Conservation (phyloP, 2,797 vertebrate genomes). For the Oophaga sylvatica region DNA sequence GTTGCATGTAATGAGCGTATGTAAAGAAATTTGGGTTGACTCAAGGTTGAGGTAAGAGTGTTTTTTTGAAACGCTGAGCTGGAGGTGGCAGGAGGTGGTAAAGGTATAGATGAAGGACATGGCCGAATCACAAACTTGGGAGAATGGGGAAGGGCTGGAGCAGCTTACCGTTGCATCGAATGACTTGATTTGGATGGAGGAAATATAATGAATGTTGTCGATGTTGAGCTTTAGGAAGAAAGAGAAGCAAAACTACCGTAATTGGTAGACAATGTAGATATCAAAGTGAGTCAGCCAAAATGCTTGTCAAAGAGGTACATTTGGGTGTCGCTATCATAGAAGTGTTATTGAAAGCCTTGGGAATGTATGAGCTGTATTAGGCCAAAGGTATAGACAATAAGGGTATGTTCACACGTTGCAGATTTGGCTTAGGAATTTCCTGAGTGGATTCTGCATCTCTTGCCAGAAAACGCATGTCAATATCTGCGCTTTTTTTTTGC, state of each 20-base stretch:
- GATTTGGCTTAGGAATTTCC: too few relatives aligned
- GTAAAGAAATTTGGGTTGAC: not conserved
- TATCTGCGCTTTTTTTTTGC: too few relatives aligned
- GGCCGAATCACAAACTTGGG: not conserved
- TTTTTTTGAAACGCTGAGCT: not conserved
- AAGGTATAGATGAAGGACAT: too few relatives aligned
- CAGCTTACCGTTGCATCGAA: not conserved
- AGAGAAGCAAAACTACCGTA: too few relatives aligned
- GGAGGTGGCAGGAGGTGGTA: not conserved
- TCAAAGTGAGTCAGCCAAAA: not conserved
- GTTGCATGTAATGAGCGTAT: not conserved
- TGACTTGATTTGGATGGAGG: not conserved
- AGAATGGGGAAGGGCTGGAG: not conserved
- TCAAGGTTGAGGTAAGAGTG: not conserved
- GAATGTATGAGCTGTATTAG: not conserved
- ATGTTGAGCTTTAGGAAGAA: too few relatives aligned
- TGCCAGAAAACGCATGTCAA: too few relatives aligned
- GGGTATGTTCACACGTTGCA: too few relatives aligned
- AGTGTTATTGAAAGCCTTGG: not conserved
- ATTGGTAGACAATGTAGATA: not conserved
- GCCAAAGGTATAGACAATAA: not conserved
- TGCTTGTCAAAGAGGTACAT: not conserved
- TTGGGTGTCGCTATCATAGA: not conserved
- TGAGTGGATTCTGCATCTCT: too few relatives aligned
- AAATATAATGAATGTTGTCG: too few relatives aligned